Evolutionary conservation across 2,888 invertebrate genomes (phyloP).

Genomic region (Drosophila setosimentum): DNA sequence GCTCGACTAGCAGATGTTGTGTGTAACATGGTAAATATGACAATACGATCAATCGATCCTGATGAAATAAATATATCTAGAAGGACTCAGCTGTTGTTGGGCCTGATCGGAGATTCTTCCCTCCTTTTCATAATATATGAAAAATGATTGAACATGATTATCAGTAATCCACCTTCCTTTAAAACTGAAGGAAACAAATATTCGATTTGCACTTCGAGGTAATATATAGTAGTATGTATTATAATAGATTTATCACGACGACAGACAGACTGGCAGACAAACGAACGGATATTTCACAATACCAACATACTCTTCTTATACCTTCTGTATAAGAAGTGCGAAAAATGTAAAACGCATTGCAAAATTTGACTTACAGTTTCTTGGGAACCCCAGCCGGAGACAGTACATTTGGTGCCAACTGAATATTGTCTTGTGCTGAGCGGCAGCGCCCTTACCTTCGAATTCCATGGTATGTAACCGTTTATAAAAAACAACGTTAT

Average conservation of each 20-base stretch:
- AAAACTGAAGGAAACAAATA: background rate
- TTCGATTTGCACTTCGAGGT: background rate
- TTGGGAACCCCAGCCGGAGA: slow-evolving; percentile 78
- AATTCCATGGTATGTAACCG: slow-evolving; percentile 64
- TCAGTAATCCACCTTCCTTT: background rate
- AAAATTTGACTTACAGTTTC: slow-evolving; percentile 12
- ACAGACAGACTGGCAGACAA: background rate
- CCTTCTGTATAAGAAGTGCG: background rate
- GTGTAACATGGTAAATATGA: background rate
- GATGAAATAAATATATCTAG: too few species aligned
- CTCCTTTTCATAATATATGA: too few species aligned
- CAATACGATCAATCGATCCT: too few species aligned
- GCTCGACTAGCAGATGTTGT: background rate
- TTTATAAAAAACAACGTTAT: slow-evolving; percentile 77
- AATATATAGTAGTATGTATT: background rate
- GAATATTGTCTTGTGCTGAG: slow-evolving; percentile 33
- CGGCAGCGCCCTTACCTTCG: slow-evolving; percentile 51
- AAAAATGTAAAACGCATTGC: background rate
- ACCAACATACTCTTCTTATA: background rate
- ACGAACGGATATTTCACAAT: background rate
- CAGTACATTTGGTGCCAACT: slow-evolving; percentile 48
- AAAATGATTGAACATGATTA: too few species aligned
- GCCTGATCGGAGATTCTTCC: background rate
- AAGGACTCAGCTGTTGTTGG: too few species aligned
- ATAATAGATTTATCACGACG: too few species aligned